Base-by-base conservation (phyloP, 1,140 invertebrate genomes). In the Palaemon carinicauda region DNA sequence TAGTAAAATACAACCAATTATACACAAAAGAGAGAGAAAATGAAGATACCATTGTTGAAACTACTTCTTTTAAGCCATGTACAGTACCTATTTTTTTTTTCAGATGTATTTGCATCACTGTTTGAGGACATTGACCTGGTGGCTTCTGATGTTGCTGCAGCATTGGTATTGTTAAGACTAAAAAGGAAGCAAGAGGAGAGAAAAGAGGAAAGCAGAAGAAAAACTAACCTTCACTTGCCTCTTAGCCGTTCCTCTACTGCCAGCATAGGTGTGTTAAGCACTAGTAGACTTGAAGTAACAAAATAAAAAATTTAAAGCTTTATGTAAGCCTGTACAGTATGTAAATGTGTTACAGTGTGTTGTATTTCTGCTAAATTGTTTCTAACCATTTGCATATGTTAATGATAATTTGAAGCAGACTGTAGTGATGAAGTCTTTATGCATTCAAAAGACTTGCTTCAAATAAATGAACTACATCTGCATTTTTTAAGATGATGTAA, bases 41-140 rank as follows among this genome's bases (percentile, higher is more conserved):
- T n/a, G n/a, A n/a, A n/a, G n/a, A n/a, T n/a, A n/a, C n/a, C n/a
- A n/a, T n/a, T n/a, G n/a, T n/a, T n/a, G n/a, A n/a, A n/a, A n/a
- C n/a, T n/a, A 27, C 24, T 27, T 24, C 15, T 17, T 29, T 27
- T 5, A 10, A 69, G 3, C 21, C 31, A 24, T 31, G 15, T 15
- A 15, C 83, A 51, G 54, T 84, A 15, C 78, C 85, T 41, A 41
- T 80, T 27, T 75, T 19, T 87, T 51, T 86, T 60, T 92, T 85
- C 91, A 95, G 94, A 94, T 90, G 91, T 96, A 12, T 92, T 96
- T 88, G 95, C 94, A 90, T 94, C 94, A 3, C 92, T 96, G 87
- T 96, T 96, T 91, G 93, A 96, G 90, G 96, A 95, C 87, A 95
- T 96, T 0, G 96, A 98, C 92, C 92, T 97, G 27, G 96, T 98